Percentiles rank a stretch among this genome's conserved stretches.
phyloP scores from a whole-genome alignment of 2,113 vertebrate species.

The Thunnus maccoyii region DNA sequence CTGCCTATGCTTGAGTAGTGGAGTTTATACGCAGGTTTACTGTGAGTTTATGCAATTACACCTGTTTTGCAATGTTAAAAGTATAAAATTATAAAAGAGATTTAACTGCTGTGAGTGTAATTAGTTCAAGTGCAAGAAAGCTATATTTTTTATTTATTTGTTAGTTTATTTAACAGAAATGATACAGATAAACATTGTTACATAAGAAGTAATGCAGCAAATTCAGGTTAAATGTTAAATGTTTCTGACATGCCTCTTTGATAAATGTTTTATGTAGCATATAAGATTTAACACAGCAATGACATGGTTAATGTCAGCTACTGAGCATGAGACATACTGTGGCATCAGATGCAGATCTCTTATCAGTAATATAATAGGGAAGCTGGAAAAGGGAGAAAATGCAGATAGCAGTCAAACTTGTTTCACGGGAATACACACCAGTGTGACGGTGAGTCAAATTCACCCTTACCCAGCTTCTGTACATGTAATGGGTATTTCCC shows the following conservation, averaged over 20 bases:
- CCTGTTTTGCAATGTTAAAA: background rate
- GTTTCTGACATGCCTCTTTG: background rate
- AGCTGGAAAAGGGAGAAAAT: background rate
- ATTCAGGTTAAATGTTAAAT: background rate
- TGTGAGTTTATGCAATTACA: too few relatives aligned
- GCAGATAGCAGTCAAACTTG: constrained; percentile 1
- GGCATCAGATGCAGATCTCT: constrained; percentile 10
- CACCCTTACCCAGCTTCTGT: background rate
- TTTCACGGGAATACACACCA: background rate
- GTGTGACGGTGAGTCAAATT: background rate
- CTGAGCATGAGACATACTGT: constrained; percentile 9
- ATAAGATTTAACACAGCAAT: constrained; percentile 27
- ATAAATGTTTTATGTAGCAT: constrained; percentile 1
- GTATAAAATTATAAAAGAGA: background rate
- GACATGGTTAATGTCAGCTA: background rate
- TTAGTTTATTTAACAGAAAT: background rate
- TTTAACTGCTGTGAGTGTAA: background rate
- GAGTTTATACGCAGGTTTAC: too few relatives aligned
- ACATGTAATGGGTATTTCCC: background rate
- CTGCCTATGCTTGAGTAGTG: background rate
- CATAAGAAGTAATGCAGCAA: background rate
- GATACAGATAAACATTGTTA: background rate
- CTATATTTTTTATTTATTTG: background rate
- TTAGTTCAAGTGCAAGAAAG: background rate
- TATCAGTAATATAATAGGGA: constrained; percentile 3